Base-by-base conservation (phyloP, 2,113 vertebrate species). In the Coregonus clupeaformis region DNA sequence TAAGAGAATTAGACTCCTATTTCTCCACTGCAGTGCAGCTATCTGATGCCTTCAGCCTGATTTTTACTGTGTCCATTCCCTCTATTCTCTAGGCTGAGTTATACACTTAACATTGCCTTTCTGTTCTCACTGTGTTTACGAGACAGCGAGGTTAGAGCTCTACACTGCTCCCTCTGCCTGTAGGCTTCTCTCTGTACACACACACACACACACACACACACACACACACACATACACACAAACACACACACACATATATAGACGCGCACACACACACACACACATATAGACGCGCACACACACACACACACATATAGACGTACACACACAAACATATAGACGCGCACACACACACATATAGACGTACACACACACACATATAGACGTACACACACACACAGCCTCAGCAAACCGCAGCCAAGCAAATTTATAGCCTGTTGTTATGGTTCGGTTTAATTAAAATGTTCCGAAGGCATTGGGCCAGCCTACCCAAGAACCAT, bases 371-470 rank as follows among this genome's bases (percentile, higher is more conserved):
- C 63, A 66, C 32, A 72, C 71, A 45, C 20, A 73, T 32, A 49
- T 32, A 73, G 25, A 52, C 42, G 49, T 24, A 52, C 4, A 66
- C 18, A 22, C 42, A 66, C 63, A 42, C 63, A 68, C 47, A 57
- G 45, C 16, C 64, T 25, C 64, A 57, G 32, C 71, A 63, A 55
- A 63, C 71, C 55, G 69, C 16, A 18, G 1, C 18, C 73, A 69
- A 73, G 70, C 62, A 80, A 74, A 88, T 92, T 92, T 90, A 82
- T 78, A 66, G 79, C 85, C 90, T 82, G 72, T 85, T 89, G 80
- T 91, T 86, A 80, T 77, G 66, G 90, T 80, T 82, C 75, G 80
- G 69, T 91, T 92, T 92, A 92, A 94, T 94, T 94, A 93, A 93
- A 94, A 89, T 88, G 83, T 80, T 86, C 90, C 49, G 22, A 72